Evolutionary conservation across 2,113 vertebrate genomes (phyloP), one percentile per base, ranked within the genome.

Genomic region (Bombycilla garrulus): DNA sequence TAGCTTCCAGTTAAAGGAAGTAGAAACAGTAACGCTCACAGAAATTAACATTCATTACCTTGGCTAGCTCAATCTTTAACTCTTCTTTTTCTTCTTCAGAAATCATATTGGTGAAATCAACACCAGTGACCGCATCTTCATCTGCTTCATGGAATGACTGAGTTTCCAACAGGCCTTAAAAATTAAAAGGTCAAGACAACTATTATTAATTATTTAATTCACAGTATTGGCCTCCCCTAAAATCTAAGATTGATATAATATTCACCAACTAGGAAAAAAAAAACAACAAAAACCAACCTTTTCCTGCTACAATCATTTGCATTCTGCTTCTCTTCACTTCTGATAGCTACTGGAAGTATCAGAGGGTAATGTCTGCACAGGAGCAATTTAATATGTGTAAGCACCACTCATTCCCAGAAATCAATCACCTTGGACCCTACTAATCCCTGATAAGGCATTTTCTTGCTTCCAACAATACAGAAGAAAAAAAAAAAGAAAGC

Each of bases 31-130:
- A 92, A 90, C 20, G 84, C 4, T 26, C 33, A 93, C 10, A 80
- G 76, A 81, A 88, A 90, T 61, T 44, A 25, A 85, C 90, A 54
- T 54, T 80, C 36, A 72, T 86, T 98, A 99, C 99, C 98, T 99
- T 99, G 64, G 93, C 91, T 81, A 99, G 96, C 74, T 99, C 99
- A 80, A 90, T 97, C 81, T 98, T 98, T 69, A 99, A 97, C 93
- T 99, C 99, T 92, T 99, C 98, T 94, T 98, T 98, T 96, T 99
- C 99, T 96, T 99, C 99, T 76, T 99, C 99, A 11, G 99, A 99
- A 94, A 99, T 95, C 80, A 95, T 95, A 96, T 69, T 98, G 94
- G 93, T 97, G 90, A 99, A 98, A 95, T 99, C 98, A 92, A 98
- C 97, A 38, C 99, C 98, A 66, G 98, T 97, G 90, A 96, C 97